Conservation (phyloP, 2,888 invertebrate species). For the Apotomis capreana region DNA sequence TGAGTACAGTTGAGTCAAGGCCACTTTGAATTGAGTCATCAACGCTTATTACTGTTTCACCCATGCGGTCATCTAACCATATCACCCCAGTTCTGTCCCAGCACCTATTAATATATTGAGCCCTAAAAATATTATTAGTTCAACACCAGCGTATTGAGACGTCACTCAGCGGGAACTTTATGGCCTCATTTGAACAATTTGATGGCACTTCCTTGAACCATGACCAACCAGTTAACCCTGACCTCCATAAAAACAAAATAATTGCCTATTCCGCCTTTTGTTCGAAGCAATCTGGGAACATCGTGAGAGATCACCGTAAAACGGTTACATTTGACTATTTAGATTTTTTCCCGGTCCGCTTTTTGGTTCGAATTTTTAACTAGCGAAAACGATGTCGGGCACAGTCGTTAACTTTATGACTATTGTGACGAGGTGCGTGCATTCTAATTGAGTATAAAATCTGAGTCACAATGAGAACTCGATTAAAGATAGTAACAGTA, state of each 20-base stretch:
- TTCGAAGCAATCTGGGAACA: constrained; percentile 31
- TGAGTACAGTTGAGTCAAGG: constrained; percentile 8
- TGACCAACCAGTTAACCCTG: constrained; percentile 59
- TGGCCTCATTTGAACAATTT: constrained; percentile 74
- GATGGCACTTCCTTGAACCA: constrained; percentile 74
- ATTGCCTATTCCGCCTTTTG: constrained; percentile 24
- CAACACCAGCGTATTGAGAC: constrained; percentile 68
- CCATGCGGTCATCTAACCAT: constrained; percentile 54
- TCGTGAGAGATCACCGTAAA: constrained; percentile 49
- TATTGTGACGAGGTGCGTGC: constrained; percentile 68
- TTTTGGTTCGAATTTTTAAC: constrained; percentile 62
- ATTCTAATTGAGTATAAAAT: constrained; percentile 61
- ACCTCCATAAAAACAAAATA: constrained; percentile 50
- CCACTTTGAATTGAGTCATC: constrained; percentile 30
- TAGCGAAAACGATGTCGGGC: constrained; percentile 58
- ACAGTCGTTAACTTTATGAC: constrained; percentile 70
- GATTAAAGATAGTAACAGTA: constrained; percentile 22
- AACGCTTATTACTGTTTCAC: constrained; percentile 25
- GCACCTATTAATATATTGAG: constrained; percentile 65
- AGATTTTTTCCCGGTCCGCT: constrained; percentile 53
- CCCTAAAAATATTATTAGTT: constrained; percentile 76
- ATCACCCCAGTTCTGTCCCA: constrained; percentile 57
- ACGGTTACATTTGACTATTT: constrained; percentile 53
- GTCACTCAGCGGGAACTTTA: constrained; percentile 75
- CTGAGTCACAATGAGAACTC: constrained; percentile 8